These are phyloP conservation scores for Rugalucina vietnamica DNA, from an alignment of 2,888 invertebrate species.

Conservation along the genomic window DNA sequence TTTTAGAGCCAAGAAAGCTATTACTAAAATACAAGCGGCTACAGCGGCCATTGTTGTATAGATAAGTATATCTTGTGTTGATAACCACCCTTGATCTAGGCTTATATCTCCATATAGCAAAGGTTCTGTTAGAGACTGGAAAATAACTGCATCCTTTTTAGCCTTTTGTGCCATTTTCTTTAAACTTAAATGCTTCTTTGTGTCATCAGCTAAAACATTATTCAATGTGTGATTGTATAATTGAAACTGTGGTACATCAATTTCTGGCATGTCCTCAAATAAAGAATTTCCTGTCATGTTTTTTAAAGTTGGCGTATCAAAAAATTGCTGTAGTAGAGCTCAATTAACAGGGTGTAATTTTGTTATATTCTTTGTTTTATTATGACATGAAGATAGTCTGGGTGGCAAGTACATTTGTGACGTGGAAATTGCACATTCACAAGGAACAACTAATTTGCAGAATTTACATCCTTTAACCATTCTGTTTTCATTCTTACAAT, in stretches of 20 bases:
- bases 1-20: conserved; percentile 6
- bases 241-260: conserved; percentile 20
- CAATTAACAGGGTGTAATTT: conserved; percentile 38
- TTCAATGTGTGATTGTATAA: conserved; percentile 35
- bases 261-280: background rate
- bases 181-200: conserved; percentile 18
- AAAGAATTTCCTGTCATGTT: conserved; percentile 22
- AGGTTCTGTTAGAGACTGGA: conserved; percentile 39
- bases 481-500: background rate
- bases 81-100: conserved; percentile 5
- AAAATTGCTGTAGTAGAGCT: conserved; percentile 42
- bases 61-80: background rate
- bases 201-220: conserved; percentile 28
- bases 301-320: conserved; percentile 1
- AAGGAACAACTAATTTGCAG: conserved; percentile 13
- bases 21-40: background rate
- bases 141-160: conserved; percentile 21
- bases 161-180: conserved; percentile 32
- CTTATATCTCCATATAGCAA: background rate
- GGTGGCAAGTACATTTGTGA: conserved; percentile 25
- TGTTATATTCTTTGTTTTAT: conserved; percentile 15
- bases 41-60: conserved; percentile 20
- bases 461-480: conserved; percentile 27
- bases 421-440: conserved; percentile 1
- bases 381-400: conserved; percentile 20